Conservation (phyloP, 1,140 invertebrate species). For the Atta colombica region DNA sequence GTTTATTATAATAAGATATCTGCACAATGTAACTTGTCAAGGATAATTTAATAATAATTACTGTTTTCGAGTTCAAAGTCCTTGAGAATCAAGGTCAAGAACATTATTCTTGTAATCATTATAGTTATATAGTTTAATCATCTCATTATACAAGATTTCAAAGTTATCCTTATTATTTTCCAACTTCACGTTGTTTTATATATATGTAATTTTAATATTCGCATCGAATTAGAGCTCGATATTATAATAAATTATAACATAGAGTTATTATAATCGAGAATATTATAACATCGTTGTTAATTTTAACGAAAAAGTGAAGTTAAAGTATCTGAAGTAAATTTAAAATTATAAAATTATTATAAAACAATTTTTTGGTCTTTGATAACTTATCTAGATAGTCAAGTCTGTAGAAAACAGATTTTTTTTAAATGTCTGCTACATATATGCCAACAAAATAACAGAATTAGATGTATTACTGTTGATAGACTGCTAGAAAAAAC, state of each 20-base stretch:
- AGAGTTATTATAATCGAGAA: no score
- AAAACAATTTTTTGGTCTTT: no score
- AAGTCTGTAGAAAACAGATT: no score
- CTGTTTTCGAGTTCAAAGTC: conserved; percentile 39
- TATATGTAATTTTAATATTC: conserved; percentile 1
- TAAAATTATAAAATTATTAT: background rate
- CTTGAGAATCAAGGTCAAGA: conserved; percentile 43
- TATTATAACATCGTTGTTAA: background rate
- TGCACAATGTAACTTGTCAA: conserved; percentile 56
- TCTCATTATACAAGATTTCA: background rate
- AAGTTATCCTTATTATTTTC: background rate
- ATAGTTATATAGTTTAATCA: background rate
- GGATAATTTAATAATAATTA: conserved; percentile 66
- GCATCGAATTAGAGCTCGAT: background rate
- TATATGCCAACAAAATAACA: no score
- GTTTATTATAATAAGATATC: conserved; percentile 59
- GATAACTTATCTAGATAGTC: no score
- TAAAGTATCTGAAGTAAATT: background rate
- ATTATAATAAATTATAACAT: background rate
- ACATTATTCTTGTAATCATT: background rate
- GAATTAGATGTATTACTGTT: no score
- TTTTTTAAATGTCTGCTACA: no score
- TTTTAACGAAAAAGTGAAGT: background rate
- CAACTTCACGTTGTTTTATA: background rate
- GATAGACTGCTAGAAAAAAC: no score